Percentiles rank a stretch among this genome's conserved stretches.
Conservation (phyloP, 2,888 invertebrate genomes). For the Tetramorium bicarinatum region DNA sequence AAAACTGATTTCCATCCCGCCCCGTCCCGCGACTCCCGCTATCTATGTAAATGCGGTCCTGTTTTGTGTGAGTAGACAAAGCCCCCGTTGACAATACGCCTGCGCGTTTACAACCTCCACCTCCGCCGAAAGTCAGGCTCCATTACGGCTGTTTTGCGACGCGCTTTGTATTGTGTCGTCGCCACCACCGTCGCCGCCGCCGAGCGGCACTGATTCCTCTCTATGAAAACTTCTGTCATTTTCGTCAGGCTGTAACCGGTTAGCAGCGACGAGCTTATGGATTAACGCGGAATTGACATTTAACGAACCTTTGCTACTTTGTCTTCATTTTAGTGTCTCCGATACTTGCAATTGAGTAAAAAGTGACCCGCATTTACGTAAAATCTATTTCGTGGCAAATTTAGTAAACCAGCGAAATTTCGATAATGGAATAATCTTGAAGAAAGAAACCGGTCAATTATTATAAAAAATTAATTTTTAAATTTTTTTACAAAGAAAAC, state of each 20-base stretch:
- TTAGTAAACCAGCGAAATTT: neutral
- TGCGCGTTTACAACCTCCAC: constrained; percentile 68
- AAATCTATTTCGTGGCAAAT: neutral
- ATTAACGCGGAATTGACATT: neutral
- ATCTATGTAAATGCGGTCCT: constrained; percentile 77
- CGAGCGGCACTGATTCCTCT: constrained; percentile 48
- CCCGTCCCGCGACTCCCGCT: constrained; percentile 53
- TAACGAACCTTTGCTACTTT: neutral
- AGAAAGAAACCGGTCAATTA: neutral
- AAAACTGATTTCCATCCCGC: constrained; percentile 72
- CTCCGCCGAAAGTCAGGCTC: constrained; percentile 68
- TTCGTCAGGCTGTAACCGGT: neutral
- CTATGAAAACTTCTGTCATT: constrained; percentile 39
- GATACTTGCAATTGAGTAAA: neutral
- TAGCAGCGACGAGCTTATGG: neutral
- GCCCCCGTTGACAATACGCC: constrained; percentile 77
- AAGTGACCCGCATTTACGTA: neutral
- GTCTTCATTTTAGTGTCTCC: no score
- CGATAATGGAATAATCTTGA: neutral
- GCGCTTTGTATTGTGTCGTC: constrained; percentile 72
- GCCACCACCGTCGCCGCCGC: no score
- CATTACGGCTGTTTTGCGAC: constrained; percentile 79
- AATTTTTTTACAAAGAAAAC: neutral
- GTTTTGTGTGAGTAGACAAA: constrained; percentile 78
- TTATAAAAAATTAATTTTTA: neutral